Conservation (phyloP, 2,113 vertebrate genomes). For the Bothrops jararaca region DNA sequence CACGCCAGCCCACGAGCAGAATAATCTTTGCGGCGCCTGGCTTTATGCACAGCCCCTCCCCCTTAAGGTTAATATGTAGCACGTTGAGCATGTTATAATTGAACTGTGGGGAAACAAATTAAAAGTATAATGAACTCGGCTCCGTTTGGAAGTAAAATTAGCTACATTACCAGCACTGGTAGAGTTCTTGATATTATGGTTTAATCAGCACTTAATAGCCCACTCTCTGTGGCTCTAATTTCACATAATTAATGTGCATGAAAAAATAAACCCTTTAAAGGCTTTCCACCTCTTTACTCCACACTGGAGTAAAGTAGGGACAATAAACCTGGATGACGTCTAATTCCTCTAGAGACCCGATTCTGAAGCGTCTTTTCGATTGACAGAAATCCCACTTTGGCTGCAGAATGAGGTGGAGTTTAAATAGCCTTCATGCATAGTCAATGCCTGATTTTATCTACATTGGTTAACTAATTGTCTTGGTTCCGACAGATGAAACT, state of each 20-base stretch:
- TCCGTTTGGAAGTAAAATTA: conserved; percentile 67
- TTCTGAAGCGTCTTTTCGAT: not conserved
- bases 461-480: not conserved
- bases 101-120: conserved; percentile 70
- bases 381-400: not conserved
- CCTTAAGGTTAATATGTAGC: conserved; percentile 55
- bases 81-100: conserved; percentile 64
- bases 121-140: conserved; percentile 70
- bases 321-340: conserved; percentile 34
- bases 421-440: no score
- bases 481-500: no score
- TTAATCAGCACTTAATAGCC: conserved; percentile 60
- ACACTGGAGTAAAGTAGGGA: conserved; percentile 53
- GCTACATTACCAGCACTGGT: conserved; percentile 49
- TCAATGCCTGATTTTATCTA: not conserved
- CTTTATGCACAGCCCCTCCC: conserved; percentile 37
- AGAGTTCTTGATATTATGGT: conserved; percentile 58
- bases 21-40: conserved; percentile 22
- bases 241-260: conserved; percentile 64
- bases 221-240: conserved; percentile 61
- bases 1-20: conserved; percentile 4
- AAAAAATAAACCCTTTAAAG: conserved; percentile 60
- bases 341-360: conserved; percentile 10
- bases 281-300: conserved; percentile 48
- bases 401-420: not conserved